Evolutionary conservation across 2,888 invertebrate species (phyloP), one percentile per base, ranked within the genome.

Genomic region (Maniola hyperantus): DNA sequence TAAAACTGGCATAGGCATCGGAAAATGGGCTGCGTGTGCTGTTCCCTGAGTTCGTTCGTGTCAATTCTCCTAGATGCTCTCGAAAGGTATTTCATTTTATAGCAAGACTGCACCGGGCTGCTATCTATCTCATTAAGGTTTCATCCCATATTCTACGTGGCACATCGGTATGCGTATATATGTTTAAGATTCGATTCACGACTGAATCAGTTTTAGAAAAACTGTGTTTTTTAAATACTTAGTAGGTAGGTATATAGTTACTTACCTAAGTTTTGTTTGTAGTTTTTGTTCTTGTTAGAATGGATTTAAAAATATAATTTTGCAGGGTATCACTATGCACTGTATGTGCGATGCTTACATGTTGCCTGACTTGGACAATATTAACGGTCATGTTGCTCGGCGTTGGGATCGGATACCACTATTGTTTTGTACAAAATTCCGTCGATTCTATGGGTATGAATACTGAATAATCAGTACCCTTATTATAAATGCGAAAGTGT

Each of bases 21-120:
- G 64, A 83, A 82, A 81, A 91, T 91, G 90, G 90, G 90, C 71
- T 89, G 87, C 77, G 84, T 89, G 60, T 87, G 87, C 74, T 88
- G 87, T 79, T 85, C 89, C 36, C 66, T 90, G 42, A 83, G 86
- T 80, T 83, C 88, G 39, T 88, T 89, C 71, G 74, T 88, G 54
- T 89, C 89, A 18, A 81, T 87, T 57, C 70, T 85, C 34, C 72
- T 91, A 78, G 81, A 91, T 79, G 87, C 90, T 42, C 74, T 84
- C 53, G 90, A 91, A 79, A 87, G 89, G 91, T 89, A 82, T 57
- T 15, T 26, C n/a, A 54, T 36, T 10, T 1, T 15, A 54, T 36
- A 1, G 6, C 4, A 15, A 48, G 18, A 44, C 13, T 6, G 10
- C 7, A 36, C 36, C 7, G 36, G 36, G 36, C 10, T 36, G 36